Base-by-base conservation (phyloP, 1,140 invertebrate species). In the Dolichoris vasculosae region DNA sequence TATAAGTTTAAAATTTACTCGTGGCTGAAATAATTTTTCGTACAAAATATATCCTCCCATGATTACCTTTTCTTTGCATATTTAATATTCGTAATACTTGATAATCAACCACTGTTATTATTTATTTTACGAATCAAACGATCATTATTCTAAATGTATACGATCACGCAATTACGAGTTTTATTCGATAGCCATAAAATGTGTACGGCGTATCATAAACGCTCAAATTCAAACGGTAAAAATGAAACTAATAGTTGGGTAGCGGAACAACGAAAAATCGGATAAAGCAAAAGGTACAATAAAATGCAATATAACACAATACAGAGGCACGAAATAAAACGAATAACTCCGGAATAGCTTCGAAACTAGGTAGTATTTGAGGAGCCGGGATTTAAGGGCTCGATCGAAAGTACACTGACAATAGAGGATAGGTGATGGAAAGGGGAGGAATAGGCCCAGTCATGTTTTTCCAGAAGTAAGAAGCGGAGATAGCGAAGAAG, bases 261-360 rank as follows among this genome's bases (percentile, higher is more conserved):
- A 26, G 26, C 23, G 13, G 23, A 6, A 26, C 2, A 26, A 26
- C 23, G 23, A 59, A 26, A 26, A 59, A 26, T 59, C 23, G 2
- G 7, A 32, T 67, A 67, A 67, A 35, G 11, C 30, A n/a, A n/a
- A 35, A 67, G 32, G 11, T 30, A 32, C 20, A 9, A 67, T 67
- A 67, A 67, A 67, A 67, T 32, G 7, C n/a, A 67, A 67, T 67
- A 67, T 32, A 67, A 35, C 35, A 67, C n/a, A n/a, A 64, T n/a
- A 64, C n/a, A 35, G 2, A 67, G 23, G 20, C 55, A 9, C 26
- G 9, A 26, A 59, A 9, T 23, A 26, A 59, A 59, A 9, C 23
- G 23, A 59, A 59, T 59, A 26, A 13, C 55, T 59, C 23, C 13
- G 4, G 13, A 59, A 9, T n/a, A n/a, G n/a, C n/a, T n/a, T n/a